These are phyloP conservation scores for Eristalis intricaria DNA, from an alignment of 2,888 invertebrate species.

Conservation along the genomic window DNA sequence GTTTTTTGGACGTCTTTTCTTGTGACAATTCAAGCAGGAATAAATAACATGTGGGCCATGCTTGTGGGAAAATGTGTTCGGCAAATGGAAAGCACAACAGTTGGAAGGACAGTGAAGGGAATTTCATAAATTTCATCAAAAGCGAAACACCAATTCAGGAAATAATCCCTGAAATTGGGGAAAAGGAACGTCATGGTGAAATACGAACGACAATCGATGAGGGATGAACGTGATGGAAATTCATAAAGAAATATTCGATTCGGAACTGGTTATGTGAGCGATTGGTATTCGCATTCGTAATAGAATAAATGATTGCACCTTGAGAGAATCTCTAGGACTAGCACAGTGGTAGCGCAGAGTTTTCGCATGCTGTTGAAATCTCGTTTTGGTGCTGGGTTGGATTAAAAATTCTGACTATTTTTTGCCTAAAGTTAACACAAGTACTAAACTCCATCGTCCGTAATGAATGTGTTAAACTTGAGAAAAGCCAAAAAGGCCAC, in stretches of 20 bases:
- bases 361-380: background rate
- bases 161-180: slow-evolving; percentile 23
- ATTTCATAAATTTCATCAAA: background rate
- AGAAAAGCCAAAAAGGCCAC: too few species aligned
- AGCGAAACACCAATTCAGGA: slow-evolving; percentile 25
- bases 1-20: background rate
- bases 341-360: background rate
- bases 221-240: slow-evolving; percentile 28
- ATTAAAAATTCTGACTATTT: too few species aligned
- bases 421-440: too few species aligned
- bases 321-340: background rate
- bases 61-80: too few species aligned
- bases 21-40: slow-evolving; percentile 3
- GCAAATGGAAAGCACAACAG: background rate
- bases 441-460: too few species aligned
- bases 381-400: too few species aligned
- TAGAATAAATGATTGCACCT: slow-evolving; percentile 1
- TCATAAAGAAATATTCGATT: slow-evolving; percentile 7
- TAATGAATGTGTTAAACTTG: too few species aligned
- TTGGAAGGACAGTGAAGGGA: slow-evolving; percentile 28
- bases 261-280: background rate
- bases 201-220: slow-evolving; percentile 39
- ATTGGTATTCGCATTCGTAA: background rate
- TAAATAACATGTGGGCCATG: background rate
- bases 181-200: background rate